Conservation (phyloP, 2,113 vertebrate genomes). For the Brachyhypopomus gauderio region DNA sequence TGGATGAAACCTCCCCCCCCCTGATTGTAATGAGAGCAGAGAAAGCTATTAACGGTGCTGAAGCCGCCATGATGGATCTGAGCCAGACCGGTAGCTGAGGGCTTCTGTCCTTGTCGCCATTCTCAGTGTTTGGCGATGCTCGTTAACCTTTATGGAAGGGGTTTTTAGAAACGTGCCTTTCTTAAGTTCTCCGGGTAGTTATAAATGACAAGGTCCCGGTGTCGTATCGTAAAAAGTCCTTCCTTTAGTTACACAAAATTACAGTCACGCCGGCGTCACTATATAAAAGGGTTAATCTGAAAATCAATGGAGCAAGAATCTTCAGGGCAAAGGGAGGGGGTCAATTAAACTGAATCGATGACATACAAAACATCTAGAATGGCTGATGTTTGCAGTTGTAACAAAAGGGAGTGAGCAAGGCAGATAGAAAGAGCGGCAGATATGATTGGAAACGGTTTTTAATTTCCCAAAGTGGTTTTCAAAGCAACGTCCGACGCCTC, state of each 20-base stretch:
- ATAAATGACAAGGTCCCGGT: neutral
- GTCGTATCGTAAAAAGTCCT: neutral
- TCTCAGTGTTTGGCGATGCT: neutral
- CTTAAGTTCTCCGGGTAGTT: neutral
- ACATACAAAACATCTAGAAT: constrained; percentile 54
- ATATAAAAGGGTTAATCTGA: constrained; percentile 49
- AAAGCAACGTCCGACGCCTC: constrained; percentile 52
- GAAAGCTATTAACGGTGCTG: constrained; percentile 47
- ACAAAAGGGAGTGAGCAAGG: neutral
- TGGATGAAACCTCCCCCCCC: constrained; percentile 40
- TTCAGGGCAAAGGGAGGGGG: constrained; percentile 10
- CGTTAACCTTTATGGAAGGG: neutral
- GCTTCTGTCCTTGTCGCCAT: constrained; percentile 5
- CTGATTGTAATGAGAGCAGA: constrained; percentile 42
- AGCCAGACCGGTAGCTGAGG: constrained; percentile 25
- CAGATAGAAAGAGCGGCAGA: constrained; percentile 23
- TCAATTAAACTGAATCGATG: constrained; percentile 53
- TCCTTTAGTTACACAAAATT: neutral
- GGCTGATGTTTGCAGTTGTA: constrained; percentile 33
- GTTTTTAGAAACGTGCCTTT: neutral
- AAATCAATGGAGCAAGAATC: constrained; percentile 54
- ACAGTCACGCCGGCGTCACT: neutral
- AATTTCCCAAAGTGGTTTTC: constrained; percentile 63
- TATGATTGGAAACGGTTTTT: constrained; percentile 55
- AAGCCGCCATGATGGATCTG: constrained; percentile 16